Base-by-base conservation (phyloP, 2,113 vertebrate species). In the Epinephelus lanceolatus region DNA sequence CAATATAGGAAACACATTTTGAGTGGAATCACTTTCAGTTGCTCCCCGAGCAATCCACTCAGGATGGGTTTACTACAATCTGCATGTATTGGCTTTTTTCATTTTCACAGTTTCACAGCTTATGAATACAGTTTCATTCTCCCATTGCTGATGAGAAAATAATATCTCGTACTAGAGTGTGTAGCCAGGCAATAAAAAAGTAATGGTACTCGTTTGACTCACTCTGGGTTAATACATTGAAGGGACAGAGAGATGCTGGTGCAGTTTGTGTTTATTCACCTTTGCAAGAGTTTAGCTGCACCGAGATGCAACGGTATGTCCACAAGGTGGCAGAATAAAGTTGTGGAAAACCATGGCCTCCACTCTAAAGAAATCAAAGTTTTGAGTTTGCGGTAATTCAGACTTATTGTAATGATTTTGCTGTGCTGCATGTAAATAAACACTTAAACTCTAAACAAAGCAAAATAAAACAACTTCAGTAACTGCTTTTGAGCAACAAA, bases 311-410 rank as follows among this genome's bases (percentile, higher is more conserved):
- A 23, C 23, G 14, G 12, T 76, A 74, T 76, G 71, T 80, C 93
- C 93, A 94, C 90, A 71, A 93, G 92, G 88, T 90, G 93, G 93
- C 92, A 93, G 81, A 76, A 47, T 83, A 33, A 81, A 88, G 76
- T 87, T 87, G 62, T 67, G 21, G 51, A 84, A 86, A 56, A 49
- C 51, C 21, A 57, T 72, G 13, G 42, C 14, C 47, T 42, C 14
- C 15, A 7, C 65, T 65, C 52, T 40, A 83, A 73, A 60, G 8
- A 55, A 33, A 60, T 42, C 14, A 10, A 55, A 11, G 23, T 75
- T 52, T 49, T 62, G 11, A 45, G 27, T 57, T 73, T 52, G 3
- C 7, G 21, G 45, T 21, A 6, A 40, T 45, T 13, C 19, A 30
- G 53, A 6, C n/a, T 13, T 49, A 49, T 40, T 18, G 45, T 10